A percentile compares a stretch with the other conserved stretches of the same genome.
Conservation (phyloP, 2,888 invertebrate species). For the Drosophila merina region DNA sequence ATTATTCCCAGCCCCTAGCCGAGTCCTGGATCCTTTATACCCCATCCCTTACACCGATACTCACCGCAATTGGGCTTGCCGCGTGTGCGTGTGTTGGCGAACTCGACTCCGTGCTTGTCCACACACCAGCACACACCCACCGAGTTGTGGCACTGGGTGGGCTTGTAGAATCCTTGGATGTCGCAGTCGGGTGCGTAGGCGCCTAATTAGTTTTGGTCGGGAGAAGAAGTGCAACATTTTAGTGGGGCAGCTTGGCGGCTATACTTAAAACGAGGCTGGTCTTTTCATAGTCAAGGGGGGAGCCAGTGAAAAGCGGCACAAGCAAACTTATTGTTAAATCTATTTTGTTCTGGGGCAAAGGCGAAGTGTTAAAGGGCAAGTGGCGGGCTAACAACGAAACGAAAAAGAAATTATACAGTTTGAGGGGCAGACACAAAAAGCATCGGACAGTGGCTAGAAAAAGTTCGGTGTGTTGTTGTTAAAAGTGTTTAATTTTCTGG, state of each 20-base stretch:
- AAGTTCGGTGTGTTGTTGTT: slow-evolving; percentile 66
- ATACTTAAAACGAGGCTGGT: slow-evolving; percentile 3
- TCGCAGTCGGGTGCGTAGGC: slow-evolving; percentile 93
- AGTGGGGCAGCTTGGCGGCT: slow-evolving; percentile 61
- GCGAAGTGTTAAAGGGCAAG: slow-evolving; percentile 41
- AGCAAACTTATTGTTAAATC: slow-evolving; percentile 57
- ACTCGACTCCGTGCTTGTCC: slow-evolving; percentile 95
- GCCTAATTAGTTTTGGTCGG: slow-evolving; percentile 84
- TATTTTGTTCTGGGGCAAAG: slow-evolving; percentile 28
- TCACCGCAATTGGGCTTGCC: slow-evolving; percentile 92
- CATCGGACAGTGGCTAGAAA: slow-evolving; percentile 45
- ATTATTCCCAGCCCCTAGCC: neutral
- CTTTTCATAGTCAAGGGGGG: neutral
- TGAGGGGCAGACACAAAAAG: slow-evolving; percentile 38
- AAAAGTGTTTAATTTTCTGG: slow-evolving; percentile 78
- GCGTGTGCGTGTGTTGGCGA: slow-evolving; percentile 92
- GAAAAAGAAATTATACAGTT: slow-evolving; percentile 43
- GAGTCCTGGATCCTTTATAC: slow-evolving; percentile 1
- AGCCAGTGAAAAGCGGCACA: slow-evolving; percentile 64
- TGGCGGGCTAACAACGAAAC: slow-evolving; percentile 34
- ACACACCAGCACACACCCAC: slow-evolving; percentile 97
- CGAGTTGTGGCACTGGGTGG: slow-evolving; percentile 94
- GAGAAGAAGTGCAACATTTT: slow-evolving; percentile 62
- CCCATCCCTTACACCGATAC: slow-evolving; percentile 65
- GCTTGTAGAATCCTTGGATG: slow-evolving; percentile 92